Evolutionary conservation across 2,113 vertebrate genomes (phyloP).

Genomic region (Leptocoma aspasia): DNA sequence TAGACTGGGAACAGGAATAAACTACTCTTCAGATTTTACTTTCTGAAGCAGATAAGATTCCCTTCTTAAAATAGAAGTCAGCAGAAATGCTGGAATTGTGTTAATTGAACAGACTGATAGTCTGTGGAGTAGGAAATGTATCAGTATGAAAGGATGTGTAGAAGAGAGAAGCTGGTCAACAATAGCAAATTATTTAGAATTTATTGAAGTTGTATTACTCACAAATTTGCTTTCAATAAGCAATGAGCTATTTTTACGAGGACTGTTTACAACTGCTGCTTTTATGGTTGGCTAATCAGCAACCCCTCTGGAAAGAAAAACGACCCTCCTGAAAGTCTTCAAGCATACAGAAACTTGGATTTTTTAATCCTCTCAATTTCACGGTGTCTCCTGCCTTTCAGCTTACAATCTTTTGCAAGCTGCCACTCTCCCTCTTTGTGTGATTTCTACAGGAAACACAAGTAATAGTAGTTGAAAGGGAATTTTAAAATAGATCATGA

Average conservation of each 20-base stretch:
- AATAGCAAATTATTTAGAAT: not conserved
- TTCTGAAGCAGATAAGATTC: not conserved
- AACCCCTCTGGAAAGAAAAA: not conserved
- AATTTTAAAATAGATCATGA: conserved; percentile 19
- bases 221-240: not conserved
- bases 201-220: not conserved
- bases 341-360: not conserved
- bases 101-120: not conserved
- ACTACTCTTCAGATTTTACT: not conserved
- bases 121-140: not conserved
- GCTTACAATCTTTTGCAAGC: not conserved
- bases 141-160: not conserved
- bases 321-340: not conserved
- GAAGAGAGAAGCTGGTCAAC: not conserved
- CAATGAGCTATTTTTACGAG: not conserved
- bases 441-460: not conserved
- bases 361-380: not conserved
- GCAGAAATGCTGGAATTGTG: not conserved
- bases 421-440: not conserved
- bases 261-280: not conserved
- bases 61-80: not conserved
- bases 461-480: not conserved
- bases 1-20: not conserved
- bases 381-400: not conserved
- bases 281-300: not conserved